Evolutionary conservation across 2,113 vertebrate genomes (phyloP), one percentile per base, ranked within the genome.

Genomic region (Podiceps cristatus): DNA sequence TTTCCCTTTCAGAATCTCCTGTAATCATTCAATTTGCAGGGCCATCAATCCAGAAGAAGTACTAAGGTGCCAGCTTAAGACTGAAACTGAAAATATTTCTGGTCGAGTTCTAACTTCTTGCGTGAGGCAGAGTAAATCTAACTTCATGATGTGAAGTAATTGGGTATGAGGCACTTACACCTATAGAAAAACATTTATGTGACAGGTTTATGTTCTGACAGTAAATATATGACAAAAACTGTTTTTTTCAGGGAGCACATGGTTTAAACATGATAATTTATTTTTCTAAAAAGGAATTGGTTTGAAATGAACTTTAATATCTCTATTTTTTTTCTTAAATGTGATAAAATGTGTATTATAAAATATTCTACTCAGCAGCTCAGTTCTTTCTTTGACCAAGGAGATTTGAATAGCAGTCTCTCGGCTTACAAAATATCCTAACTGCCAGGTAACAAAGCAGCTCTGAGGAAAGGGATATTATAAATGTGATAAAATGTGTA

Each of bases 81-180:
- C 15, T 47, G 20, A 69, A 96, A 81, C 60, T 81, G 35, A 90
- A 93, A 88, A 86, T 56, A 52, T 84, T 92, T 91, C 72, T 82
- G 28, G 42, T 83, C 52, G 74, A 91, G 60, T 68, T 82, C 49
- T 88, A 96, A 40, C 29, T 78, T 89, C 83, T 96, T 56, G 33
- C 2, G 0, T 68, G 76, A 96, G 56, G 59, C 24, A 95, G 60
- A 96, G 66, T 96, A 96, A 96, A 97, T 93, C 76, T 94, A 81
- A 92, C 33, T 91, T 97, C 94, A 82, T 81, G 60, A 96, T 94
- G 88, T 92, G 93, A 93, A 92, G 83, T 96, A 93, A 94, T 92
- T 74, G 44, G 16, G 56, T 89, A 88, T 94, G 83, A 96, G 83
- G 66, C 7, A 10, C 64, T 93, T 97, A 92, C 64, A 87, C 68